Conservation (phyloP, 2,113 vertebrate genomes). For the Oenanthe oenanthe region DNA sequence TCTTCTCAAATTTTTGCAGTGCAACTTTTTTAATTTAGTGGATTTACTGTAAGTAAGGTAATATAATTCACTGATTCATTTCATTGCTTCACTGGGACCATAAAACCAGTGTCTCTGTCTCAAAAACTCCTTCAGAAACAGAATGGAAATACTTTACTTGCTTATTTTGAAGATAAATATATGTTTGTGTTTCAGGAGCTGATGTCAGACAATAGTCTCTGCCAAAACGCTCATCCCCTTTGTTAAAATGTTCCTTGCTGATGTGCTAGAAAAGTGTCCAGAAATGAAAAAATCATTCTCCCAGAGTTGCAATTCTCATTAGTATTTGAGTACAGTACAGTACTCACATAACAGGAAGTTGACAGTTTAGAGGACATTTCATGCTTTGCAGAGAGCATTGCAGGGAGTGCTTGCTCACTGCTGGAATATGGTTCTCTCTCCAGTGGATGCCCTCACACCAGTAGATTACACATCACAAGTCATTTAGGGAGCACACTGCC, state of each 20-base stretch:
- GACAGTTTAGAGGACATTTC: neutral
- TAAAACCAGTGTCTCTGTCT: neutral
- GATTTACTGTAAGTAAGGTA: neutral
- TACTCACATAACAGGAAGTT: neutral
- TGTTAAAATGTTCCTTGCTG: slow-evolving; percentile 38
- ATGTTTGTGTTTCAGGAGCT: slow-evolving; percentile 59
- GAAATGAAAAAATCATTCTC: slow-evolving; percentile 6
- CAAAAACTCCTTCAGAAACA: neutral
- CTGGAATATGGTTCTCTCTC: neutral
- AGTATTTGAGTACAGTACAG: neutral
- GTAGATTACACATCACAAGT: neutral
- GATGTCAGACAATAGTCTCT: slow-evolving; percentile 42
- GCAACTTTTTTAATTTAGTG: neutral
- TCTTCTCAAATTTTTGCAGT: neutral
- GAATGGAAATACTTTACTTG: slow-evolving; percentile 34
- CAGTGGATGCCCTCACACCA: neutral
- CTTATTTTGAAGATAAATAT: slow-evolving; percentile 62
- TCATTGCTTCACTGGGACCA: neutral
- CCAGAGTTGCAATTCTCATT: slow-evolving; percentile 19
- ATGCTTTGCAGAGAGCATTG: neutral
- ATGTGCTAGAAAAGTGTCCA: slow-evolving; percentile 27
- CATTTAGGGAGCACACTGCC: neutral
- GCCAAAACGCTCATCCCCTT: slow-evolving; percentile 37
- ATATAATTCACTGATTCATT: neutral
- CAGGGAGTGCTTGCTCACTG: neutral